Percentiles rank a stretch among this genome's conserved stretches.
Conservation (phyloP, 2,113 vertebrate genomes). For the Callorhinus ursinus region DNA sequence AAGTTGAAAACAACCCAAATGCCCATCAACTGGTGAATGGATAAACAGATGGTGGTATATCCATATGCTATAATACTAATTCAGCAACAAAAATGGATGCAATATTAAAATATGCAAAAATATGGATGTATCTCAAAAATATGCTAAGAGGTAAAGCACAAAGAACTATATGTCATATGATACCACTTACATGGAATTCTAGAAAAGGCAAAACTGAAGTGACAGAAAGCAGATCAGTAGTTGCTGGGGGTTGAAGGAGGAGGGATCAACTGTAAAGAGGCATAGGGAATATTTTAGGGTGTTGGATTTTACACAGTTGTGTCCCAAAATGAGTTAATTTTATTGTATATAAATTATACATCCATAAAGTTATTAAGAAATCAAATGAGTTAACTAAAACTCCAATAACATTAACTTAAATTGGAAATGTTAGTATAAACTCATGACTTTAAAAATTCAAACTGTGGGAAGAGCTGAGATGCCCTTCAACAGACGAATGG, state of each 20-base stretch:
- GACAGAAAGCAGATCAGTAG: background rate
- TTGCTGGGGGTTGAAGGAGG: background rate
- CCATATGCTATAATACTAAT: background rate
- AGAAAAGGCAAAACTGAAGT: background rate
- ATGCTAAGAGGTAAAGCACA: background rate
- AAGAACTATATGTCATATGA: background rate
- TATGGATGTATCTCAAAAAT: background rate
- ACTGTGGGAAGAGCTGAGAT: too few species aligned
- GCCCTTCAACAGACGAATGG: too few species aligned
- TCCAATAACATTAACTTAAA: background rate
- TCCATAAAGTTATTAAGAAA: background rate
- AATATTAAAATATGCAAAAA: background rate
- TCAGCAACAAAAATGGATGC: background rate
- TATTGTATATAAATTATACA: background rate
- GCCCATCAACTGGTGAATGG: background rate
- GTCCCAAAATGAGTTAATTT: background rate
- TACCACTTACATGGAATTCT: background rate
- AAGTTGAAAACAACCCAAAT: background rate
- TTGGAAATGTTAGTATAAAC: background rate
- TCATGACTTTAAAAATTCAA: background rate
- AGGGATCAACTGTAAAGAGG: background rate
- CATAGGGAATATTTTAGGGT: background rate
- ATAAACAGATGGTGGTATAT: background rate
- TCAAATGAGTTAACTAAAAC: background rate
- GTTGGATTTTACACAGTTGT: background rate